phyloP scores from a whole-genome alignment of 1,140 invertebrate genomes.

The Drosophila pruinosa region DNA sequence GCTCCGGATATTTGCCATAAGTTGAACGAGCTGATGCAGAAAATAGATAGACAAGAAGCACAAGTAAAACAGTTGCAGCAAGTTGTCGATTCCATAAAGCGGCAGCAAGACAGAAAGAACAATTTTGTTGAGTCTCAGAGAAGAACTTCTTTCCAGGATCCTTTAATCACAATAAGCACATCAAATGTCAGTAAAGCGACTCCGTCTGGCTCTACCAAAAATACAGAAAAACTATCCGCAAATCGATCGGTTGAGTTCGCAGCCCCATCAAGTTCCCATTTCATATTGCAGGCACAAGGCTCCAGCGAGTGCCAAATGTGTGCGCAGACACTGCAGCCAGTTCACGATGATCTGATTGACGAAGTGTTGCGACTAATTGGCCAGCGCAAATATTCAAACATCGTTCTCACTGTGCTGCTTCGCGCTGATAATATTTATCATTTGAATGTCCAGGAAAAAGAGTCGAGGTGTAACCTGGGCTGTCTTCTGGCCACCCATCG shows the following conservation, averaged over 20 bases:
- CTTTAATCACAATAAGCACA: not conserved
- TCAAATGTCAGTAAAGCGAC: not conserved
- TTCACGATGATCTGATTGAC: constrained; percentile 17
- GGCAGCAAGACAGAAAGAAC: not conserved
- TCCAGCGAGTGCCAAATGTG: constrained; percentile 37
- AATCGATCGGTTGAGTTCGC: not conserved
- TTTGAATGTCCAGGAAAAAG: constrained; percentile 44
- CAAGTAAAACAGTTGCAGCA: not conserved
- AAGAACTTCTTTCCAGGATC: not conserved
- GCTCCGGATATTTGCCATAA: not conserved
- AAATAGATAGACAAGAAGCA: not conserved
- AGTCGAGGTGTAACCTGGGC: constrained; percentile 36
- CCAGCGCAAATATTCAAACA: not conserved
- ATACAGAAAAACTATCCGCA: not conserved
- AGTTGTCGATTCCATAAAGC: not conserved
- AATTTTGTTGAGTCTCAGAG: not conserved
- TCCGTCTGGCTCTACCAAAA: not conserved
- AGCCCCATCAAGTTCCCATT: not conserved
- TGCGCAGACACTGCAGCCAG: not conserved
- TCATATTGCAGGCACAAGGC: not conserved
- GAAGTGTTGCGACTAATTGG: constrained; percentile 25
- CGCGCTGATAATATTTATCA: constrained; percentile 58
- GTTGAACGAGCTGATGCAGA: not conserved
- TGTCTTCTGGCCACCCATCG: constrained; percentile 46
- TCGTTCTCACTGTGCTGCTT: constrained; percentile 45